These are phyloP conservation scores for Sepiola atlantica DNA, from an alignment of 2,888 invertebrate genomes.

Conservation along the genomic window DNA sequence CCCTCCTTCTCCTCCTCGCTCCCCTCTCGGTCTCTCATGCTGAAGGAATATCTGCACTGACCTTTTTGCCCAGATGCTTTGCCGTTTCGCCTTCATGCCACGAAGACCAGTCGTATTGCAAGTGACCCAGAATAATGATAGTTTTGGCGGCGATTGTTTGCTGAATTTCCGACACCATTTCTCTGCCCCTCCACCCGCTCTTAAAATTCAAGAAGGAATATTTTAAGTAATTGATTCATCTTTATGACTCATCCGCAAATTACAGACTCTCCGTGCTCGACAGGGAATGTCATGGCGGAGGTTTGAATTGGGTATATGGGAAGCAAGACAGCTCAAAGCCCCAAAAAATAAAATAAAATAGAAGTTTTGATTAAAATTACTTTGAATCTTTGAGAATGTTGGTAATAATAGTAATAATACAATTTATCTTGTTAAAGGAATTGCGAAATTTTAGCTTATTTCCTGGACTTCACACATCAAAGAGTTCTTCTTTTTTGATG, in stretches of 20 bases:
- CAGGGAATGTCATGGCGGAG: background rate
- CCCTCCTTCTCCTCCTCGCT: background rate
- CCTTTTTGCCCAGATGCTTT: background rate
- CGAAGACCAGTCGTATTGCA: background rate
- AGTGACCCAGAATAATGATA: slow-evolving; percentile 32
- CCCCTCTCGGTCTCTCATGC: background rate
- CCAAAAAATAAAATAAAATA: background rate
- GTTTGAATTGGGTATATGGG: background rate
- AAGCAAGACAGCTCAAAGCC: background rate
- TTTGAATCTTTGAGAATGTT: background rate
- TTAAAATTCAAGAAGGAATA: background rate
- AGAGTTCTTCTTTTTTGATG: background rate
- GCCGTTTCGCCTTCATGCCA: background rate
- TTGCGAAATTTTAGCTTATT: background rate
- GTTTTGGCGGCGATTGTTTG: background rate
- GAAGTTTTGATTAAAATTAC: slow-evolving; percentile 14
- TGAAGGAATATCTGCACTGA: background rate
- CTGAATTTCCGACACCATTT: background rate
- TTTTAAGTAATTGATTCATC: slow-evolving; percentile 13
- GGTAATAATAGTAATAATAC: background rate
- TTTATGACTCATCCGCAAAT: background rate
- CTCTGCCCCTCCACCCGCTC: background rate
- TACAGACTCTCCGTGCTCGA: background rate
- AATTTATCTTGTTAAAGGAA: background rate
- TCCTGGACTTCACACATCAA: background rate